Conservation (phyloP, 64 coral and sea anemone species). For the Porites lutea region DNA sequence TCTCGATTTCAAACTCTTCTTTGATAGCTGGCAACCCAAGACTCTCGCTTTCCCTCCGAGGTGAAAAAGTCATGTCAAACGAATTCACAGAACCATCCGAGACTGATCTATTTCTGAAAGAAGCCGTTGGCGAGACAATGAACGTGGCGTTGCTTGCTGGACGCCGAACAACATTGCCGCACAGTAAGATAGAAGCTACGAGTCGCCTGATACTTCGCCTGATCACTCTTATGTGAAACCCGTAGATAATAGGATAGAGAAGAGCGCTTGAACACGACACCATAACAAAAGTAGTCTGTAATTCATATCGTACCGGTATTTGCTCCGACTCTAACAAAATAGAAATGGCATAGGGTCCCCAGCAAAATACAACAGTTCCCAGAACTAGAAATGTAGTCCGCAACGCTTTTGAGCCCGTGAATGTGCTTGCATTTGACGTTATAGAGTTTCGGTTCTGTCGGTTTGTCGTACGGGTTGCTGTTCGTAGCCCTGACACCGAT, state of each 20-base stretch:
- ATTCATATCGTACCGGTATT: conserved; percentile 39
- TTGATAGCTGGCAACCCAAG: conserved; percentile 70
- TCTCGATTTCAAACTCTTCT: conserved; percentile 65
- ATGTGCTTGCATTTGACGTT: conserved; percentile 66
- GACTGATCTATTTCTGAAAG: conserved; percentile 81
- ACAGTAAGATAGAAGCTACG: conserved; percentile 24
- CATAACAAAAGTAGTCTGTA: conserved; percentile 69
- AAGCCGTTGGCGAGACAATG: conserved; percentile 53
- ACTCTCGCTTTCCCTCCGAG: conserved; percentile 45
- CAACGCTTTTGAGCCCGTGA: conserved; percentile 85
- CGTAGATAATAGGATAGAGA: conserved; percentile 92
- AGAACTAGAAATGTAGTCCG: conserved; percentile 76
- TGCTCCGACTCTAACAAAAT: conserved; percentile 81
- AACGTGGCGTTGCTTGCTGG: conserved; percentile 72
- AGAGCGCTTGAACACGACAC: conserved; percentile 57
- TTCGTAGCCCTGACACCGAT: conserved; percentile 22
- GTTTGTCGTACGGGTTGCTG: background rate
- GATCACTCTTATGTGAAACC: conserved; percentile 84
- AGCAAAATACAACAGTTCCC: conserved; percentile 76
- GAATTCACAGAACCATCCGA: conserved; percentile 84
- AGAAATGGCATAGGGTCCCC: conserved; percentile 76
- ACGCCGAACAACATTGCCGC: conserved; percentile 59
- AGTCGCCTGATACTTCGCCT: conserved; percentile 61
- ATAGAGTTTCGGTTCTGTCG: conserved; percentile 70
- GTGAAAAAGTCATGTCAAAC: conserved; percentile 48